These are phyloP conservation scores for Thera obeliscata DNA, from an alignment of 2,888 invertebrate species.

Conservation along the genomic window DNA sequence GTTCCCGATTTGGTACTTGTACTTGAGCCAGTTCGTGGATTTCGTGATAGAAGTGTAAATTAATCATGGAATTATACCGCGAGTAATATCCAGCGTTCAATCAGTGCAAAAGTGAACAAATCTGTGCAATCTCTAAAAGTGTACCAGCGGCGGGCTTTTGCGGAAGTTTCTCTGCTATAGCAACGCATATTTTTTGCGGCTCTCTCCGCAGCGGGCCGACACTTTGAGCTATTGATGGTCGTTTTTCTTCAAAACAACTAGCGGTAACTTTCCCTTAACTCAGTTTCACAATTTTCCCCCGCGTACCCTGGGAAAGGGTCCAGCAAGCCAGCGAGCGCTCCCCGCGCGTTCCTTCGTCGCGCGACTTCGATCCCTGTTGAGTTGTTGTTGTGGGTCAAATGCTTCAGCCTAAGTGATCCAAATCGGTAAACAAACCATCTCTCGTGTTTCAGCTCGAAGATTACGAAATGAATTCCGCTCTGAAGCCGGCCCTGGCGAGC, in stretches of 20 bases:
- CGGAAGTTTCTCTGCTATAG: slow-evolving; percentile 80
- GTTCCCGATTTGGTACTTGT: slow-evolving; percentile 74
- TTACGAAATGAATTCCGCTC: slow-evolving; percentile 83
- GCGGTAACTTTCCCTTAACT: slow-evolving; percentile 67
- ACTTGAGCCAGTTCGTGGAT: slow-evolving; percentile 62
- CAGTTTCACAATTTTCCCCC: slow-evolving; percentile 52
- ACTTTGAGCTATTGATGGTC: slow-evolving; percentile 67
- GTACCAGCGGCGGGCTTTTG: slow-evolving; percentile 68
- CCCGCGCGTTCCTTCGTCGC: slow-evolving; percentile 73
- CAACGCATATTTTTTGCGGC: slow-evolving; percentile 83
- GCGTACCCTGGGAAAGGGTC: slow-evolving; percentile 58
- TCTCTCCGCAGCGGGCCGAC: slow-evolving; percentile 64
- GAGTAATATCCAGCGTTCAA: slow-evolving; percentile 64
- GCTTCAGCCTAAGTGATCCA: slow-evolving; percentile 66
- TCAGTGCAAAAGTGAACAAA: slow-evolving; percentile 53
- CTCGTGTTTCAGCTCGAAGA: slow-evolving; percentile 70
- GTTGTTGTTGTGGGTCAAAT: slow-evolving; percentile 82
- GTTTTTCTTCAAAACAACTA: slow-evolving; percentile 61
- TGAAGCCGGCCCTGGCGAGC: slow-evolving; percentile 85
- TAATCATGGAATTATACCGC: slow-evolving; percentile 70
- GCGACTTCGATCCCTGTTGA: slow-evolving; percentile 72
- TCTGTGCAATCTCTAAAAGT: slow-evolving; percentile 56
- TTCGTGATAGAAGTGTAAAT: slow-evolving; percentile 65
- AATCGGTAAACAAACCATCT: slow-evolving; percentile 60
- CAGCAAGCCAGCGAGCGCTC: slow-evolving; percentile 54